A percentile compares a stretch with the other conserved stretches of the same genome.
phyloP scores from a whole-genome alignment of 2,113 vertebrate species.

The Pica pica region DNA sequence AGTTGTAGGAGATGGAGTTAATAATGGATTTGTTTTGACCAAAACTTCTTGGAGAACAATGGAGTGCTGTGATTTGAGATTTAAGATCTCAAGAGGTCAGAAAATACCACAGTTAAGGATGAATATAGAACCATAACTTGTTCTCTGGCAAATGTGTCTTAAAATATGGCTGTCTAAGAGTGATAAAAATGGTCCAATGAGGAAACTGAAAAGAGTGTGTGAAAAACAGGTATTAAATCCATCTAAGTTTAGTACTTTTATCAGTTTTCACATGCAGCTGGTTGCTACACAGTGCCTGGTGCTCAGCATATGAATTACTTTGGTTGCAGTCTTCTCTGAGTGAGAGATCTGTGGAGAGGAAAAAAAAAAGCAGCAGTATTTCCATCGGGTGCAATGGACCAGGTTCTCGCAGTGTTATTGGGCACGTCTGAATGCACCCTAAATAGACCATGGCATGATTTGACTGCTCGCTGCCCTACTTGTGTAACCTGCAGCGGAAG shows the following conservation, averaged over 20 bases:
- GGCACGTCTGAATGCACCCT: not conserved
- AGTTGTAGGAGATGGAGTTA: not conserved
- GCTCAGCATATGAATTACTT: constrained; percentile 6
- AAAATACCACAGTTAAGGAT: not conserved
- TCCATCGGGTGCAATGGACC: not conserved
- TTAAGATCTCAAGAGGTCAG: not conserved
- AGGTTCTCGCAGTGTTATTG: not conserved
- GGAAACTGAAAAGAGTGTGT: not conserved
- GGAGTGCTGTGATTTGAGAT: not conserved
- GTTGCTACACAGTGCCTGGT: not conserved
- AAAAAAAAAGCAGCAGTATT: not conserved
- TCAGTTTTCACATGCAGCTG: not conserved
- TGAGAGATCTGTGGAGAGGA: not conserved
- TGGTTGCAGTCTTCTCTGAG: not conserved
- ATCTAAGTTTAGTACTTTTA: not conserved
- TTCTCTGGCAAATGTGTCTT: not conserved
- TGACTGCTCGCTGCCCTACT: not conserved
- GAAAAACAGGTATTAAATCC: constrained; percentile 36
- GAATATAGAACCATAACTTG: not conserved
- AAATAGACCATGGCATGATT: not conserved
- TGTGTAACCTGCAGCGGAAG: not conserved
- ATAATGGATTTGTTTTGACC: not conserved
- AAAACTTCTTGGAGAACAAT: not conserved
- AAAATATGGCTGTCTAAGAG: not conserved
- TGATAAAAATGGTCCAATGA: not conserved